A percentile compares a stretch with the other conserved stretches of the same genome.
phyloP scores from a whole-genome alignment of 1,140 invertebrate genomes.

The Alviniconcha marisindica region DNA sequence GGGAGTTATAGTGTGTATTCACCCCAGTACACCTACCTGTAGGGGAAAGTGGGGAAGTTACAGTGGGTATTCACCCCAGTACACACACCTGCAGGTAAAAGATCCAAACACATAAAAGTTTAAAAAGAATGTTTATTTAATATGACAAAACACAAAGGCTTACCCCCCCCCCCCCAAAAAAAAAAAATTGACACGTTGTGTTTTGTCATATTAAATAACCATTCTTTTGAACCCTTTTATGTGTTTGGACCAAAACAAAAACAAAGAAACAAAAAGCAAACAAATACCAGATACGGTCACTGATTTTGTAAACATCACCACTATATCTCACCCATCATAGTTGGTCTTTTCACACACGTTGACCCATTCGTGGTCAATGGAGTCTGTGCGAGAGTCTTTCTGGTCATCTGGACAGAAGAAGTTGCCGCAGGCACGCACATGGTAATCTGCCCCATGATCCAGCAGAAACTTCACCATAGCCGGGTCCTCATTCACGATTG shows the following conservation, averaged over 20 bases:
- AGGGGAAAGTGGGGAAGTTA: too few species aligned
- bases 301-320: background rate
- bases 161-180: constrained; percentile 15
- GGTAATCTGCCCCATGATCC: constrained; percentile 89
- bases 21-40: too few species aligned
- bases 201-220: background rate
- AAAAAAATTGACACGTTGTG: background rate
- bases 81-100: too few species aligned
- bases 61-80: too few species aligned
- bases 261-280: background rate
- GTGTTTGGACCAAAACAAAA: background rate
- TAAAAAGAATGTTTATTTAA: too few species aligned
- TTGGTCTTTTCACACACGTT: constrained; percentile 90
- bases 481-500: constrained; percentile 98
- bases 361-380: constrained; percentile 94
- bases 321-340: constrained; percentile 85
- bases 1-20: too few species aligned
- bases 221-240: too few species aligned
- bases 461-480: constrained; percentile 97
- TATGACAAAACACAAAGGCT: too few species aligned
- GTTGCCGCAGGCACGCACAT: constrained; percentile 93
- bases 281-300: background rate
- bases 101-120: too few species aligned
- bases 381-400: constrained; percentile 91
- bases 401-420: constrained; percentile 99